Evolutionary conservation across 2,797 vertebrate species (phyloP).

Genomic region (Channallabes apus): DNA sequence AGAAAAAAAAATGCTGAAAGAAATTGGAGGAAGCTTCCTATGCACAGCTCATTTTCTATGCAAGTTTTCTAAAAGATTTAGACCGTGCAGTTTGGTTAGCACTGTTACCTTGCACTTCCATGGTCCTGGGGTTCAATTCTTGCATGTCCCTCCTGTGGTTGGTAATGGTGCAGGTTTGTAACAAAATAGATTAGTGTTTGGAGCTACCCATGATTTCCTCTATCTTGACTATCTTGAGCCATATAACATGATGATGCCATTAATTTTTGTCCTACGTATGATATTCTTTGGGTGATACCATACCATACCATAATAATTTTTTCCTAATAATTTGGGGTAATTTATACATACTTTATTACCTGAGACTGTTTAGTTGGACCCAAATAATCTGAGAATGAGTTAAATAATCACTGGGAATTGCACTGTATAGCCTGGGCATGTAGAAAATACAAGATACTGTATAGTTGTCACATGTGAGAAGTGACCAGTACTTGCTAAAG

Average conservation of each 20-base stretch:
- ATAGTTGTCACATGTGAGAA: background rate
- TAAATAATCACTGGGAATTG: too few species aligned
- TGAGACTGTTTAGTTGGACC: background rate
- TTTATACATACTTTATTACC: background rate
- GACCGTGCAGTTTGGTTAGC: background rate
- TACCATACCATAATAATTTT: background rate
- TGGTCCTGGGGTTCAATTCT: background rate
- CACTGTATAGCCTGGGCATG: too few species aligned
- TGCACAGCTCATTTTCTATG: background rate
- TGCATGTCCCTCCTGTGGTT: too few species aligned
- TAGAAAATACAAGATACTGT: background rate
- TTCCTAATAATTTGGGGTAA: background rate
- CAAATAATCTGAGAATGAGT: too few species aligned
- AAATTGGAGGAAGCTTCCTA: background rate
- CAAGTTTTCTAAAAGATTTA: background rate
- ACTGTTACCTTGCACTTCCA: too few species aligned
- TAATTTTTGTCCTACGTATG: background rate
- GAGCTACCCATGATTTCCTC: background rate
- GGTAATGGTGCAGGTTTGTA: background rate
- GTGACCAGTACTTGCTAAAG: background rate
- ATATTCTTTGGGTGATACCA: background rate
- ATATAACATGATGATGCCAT: too few species aligned
- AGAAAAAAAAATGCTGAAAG: background rate
- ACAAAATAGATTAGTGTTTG: background rate
- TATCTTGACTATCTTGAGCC: background rate